Percentiles rank a stretch among this genome's conserved stretches.
These are phyloP conservation scores for Blera fallax DNA, from an alignment of 2,888 invertebrate genomes.

Conservation along the genomic window DNA sequence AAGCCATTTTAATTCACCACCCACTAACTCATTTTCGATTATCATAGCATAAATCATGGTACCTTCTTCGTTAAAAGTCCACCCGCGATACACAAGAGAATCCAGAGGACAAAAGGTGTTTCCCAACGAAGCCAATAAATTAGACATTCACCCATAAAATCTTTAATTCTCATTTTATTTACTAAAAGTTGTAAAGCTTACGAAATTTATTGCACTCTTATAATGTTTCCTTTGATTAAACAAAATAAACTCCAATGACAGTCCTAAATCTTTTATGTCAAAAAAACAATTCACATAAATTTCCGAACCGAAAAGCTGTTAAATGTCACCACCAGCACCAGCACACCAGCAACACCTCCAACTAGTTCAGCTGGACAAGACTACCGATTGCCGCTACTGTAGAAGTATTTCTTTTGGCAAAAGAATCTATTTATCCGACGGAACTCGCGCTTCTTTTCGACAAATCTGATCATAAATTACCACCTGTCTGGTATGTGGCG, in stretches of 20 bases:
- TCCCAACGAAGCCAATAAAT: neutral
- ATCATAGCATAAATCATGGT: neutral
- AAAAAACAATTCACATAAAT: constrained; percentile 60
- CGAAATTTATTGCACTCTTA: constrained; percentile 49
- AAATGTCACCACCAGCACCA: constrained; percentile 52
- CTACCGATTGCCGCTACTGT: constrained; percentile 5
- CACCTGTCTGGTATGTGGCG: constrained; percentile 55
- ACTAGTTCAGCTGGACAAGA: constrained; percentile 55
- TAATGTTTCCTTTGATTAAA: constrained; percentile 40
- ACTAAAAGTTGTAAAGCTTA: constrained; percentile 39
- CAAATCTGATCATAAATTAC: constrained; percentile 60
- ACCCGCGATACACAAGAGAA: neutral
- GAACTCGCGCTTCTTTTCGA: constrained; percentile 14
- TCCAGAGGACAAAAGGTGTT: neutral
- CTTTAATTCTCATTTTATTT: constrained; percentile 56
- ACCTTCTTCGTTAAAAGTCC: neutral
- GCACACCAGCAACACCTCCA: constrained; percentile 26
- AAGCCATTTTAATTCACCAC: neutral
- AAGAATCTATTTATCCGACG: constrained; percentile 18
- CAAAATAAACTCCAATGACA: constrained; percentile 58
- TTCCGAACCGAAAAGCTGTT: constrained; percentile 34
- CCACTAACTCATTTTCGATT: neutral
- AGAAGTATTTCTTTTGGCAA: constrained; percentile 57
- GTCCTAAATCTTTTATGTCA: constrained; percentile 62
- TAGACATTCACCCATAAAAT: constrained; percentile 26